Evolutionary conservation across 2,113 vertebrate genomes (phyloP), one percentile per base, ranked within the genome.

Genomic region (Cynocephalus volans): DNA sequence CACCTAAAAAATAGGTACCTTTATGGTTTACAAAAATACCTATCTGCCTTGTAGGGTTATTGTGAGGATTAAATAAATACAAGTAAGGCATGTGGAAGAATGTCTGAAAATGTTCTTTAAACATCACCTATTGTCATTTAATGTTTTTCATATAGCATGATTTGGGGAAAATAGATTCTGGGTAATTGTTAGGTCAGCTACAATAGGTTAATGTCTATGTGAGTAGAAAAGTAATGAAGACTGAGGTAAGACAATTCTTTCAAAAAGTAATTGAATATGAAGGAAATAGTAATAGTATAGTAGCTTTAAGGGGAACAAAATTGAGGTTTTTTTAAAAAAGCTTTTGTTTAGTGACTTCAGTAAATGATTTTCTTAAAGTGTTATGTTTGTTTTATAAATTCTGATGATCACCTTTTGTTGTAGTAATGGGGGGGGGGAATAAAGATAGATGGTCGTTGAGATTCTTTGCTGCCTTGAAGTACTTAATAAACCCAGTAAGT

Each of bases 81-180:
- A 88, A 52, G 62, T 94, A 77, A 91, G 5, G 31, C 41, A 69
- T 75, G 84, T 96, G 19, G 28, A 72, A 93, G 56, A 85, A 45
- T 67, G 15, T 54, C 50, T 92, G 33, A 72, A 89, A 94, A 36
- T 73, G 28, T 88, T 85, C n/a, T 89, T 96, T 73, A 92, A 54
- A 36, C 4, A 12, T 18, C 33, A 87, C 6, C 64, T 93, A 31
- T 82, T 82, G 50, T 14, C 87, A 5, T 72, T 72, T 89, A 64
- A 18, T 56, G n/a, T 87, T 70, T 72, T 84, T 91, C 19, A 8
- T 73, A 48, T 23, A 77, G 28, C 62, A 88, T 52, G 52, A 88
- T 65, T 92, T 95, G 33, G 24, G 28, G n/a, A 64, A 88, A 64
- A 64, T 36, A 72, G 28, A 82, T 73, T 56, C 62, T 69, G 19